A percentile compares a stretch with the other conserved stretches of the same genome.
Evolutionary conservation across 2,888 invertebrate genomes (phyloP).

Genomic region (Tetranychus piercei): DNA sequence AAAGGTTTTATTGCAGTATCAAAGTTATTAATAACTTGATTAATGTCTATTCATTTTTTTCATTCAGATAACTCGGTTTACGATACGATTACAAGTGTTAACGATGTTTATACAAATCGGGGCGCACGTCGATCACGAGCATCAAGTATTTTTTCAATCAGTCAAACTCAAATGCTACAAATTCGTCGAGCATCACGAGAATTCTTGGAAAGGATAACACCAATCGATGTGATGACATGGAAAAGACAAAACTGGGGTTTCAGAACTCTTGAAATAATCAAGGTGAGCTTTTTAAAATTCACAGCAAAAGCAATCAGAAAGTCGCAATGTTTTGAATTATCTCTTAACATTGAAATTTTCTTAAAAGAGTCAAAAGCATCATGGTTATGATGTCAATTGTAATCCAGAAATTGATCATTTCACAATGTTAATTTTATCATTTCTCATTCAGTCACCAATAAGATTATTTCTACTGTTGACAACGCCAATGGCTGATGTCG

Average conservation of each 20-base stretch:
- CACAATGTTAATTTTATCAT: not conserved
- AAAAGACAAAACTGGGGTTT: conserved; percentile 14
- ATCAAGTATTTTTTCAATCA: conserved; percentile 13
- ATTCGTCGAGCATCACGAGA: conserved; percentile 18
- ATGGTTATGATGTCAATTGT: not conserved
- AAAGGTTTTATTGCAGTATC: too few species aligned
- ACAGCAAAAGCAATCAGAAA: not conserved
- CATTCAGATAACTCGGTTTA: conserved; percentile 10
- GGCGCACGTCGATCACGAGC: not conserved
- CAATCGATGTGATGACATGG: conserved; percentile 19
- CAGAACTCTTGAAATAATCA: conserved; percentile 18
- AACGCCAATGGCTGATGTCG: conserved; percentile 32
- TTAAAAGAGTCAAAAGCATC: not conserved
- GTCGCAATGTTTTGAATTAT: too few species aligned
- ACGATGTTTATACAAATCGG: conserved; percentile 10
- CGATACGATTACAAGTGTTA: conserved; percentile 3
- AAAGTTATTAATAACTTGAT: not conserved
- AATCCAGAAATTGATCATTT: too few species aligned
- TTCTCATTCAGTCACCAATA: conserved; percentile 27
- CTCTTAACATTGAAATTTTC: not conserved
- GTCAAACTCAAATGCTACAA: conserved; percentile 6
- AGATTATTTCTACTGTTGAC: conserved; percentile 32
- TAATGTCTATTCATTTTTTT: not conserved
- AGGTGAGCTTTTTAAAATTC: not conserved
- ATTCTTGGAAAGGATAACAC: conserved; percentile 18